Percentiles rank a stretch among this genome's conserved stretches.
These are phyloP conservation scores for Macrobrachium nipponense DNA, from an alignment of 1,140 invertebrate species.

Conservation along the genomic window DNA sequence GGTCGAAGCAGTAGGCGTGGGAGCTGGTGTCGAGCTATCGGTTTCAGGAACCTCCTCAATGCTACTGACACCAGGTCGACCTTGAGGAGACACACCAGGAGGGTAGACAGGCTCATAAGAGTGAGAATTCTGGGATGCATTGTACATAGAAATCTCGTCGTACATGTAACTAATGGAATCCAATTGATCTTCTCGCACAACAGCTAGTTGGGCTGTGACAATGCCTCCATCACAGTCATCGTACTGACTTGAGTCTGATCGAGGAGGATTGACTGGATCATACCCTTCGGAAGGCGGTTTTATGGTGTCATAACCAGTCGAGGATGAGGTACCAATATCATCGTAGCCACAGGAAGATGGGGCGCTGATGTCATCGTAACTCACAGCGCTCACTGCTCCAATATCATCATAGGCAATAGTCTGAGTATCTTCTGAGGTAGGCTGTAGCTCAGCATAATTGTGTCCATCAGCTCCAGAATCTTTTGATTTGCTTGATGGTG, in stretches of 20 bases:
- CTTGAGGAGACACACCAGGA: slow-evolving; percentile 50
- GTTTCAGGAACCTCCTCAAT: slow-evolving; percentile 56
- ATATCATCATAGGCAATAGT: slow-evolving; percentile 64
- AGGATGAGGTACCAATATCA: slow-evolving; percentile 63
- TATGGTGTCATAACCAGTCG: slow-evolving; percentile 60
- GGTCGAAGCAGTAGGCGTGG: neutral
- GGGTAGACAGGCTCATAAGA: slow-evolving; percentile 65
- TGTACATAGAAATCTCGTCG: slow-evolving; percentile 64
- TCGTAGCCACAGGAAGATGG: slow-evolving; percentile 65
- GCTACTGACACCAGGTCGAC: slow-evolving; percentile 38
- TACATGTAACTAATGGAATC: slow-evolving; percentile 65
- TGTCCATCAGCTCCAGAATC: slow-evolving; percentile 42
- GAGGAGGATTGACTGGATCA: slow-evolving; percentile 61
- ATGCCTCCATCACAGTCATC: slow-evolving; percentile 65
- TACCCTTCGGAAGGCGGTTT: slow-evolving; percentile 58
- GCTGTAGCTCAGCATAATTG: slow-evolving; percentile 64
- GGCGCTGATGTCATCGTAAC: slow-evolving; percentile 62
- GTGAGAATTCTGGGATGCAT: slow-evolving; percentile 63
- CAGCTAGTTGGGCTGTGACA: slow-evolving; percentile 62
- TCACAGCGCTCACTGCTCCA: slow-evolving; percentile 57
- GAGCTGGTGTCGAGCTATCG: slow-evolving; percentile 3
- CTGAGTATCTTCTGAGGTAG: slow-evolving; percentile 56
- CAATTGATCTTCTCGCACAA: slow-evolving; percentile 65
- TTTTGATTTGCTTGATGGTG: slow-evolving; percentile 8
- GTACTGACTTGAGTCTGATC: slow-evolving; percentile 64